Evolutionary conservation across 2,797 vertebrate species (phyloP).

Genomic region (Rhincodon typus): DNA sequence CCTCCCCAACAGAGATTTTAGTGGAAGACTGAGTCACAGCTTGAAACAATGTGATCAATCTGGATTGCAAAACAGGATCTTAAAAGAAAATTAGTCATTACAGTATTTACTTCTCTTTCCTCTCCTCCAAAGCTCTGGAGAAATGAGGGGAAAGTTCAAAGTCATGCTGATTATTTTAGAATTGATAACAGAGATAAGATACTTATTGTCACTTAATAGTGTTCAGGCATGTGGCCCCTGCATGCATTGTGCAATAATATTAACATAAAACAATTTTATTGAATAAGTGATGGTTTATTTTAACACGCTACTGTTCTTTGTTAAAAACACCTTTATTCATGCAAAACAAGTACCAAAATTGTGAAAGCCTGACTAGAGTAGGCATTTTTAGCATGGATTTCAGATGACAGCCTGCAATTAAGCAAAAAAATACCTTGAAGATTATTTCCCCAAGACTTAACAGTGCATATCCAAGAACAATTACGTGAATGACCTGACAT

Average conservation of each 20-base stretch:
- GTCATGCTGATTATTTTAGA: background rate
- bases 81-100: background rate
- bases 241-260: background rate
- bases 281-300: background rate
- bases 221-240: background rate
- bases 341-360: background rate
- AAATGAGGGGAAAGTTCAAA: background rate
- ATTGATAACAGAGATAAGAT: background rate
- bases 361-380: background rate
- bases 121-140: background rate
- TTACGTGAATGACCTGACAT: slow-evolving; percentile 44
- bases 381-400: background rate
- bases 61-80: background rate
- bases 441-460: slow-evolving; percentile 20
- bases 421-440: background rate
- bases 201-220: background rate
- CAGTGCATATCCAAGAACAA: slow-evolving; percentile 38
- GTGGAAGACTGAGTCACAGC: background rate
- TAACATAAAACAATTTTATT: background rate
- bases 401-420: background rate
- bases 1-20: background rate
- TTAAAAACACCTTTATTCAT: background rate
- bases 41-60: background rate
- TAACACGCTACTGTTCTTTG: background rate
- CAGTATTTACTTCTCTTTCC: background rate